Conservation (phyloP, 2,888 invertebrate genomes). For the Macrosiphum euphorbiae region DNA sequence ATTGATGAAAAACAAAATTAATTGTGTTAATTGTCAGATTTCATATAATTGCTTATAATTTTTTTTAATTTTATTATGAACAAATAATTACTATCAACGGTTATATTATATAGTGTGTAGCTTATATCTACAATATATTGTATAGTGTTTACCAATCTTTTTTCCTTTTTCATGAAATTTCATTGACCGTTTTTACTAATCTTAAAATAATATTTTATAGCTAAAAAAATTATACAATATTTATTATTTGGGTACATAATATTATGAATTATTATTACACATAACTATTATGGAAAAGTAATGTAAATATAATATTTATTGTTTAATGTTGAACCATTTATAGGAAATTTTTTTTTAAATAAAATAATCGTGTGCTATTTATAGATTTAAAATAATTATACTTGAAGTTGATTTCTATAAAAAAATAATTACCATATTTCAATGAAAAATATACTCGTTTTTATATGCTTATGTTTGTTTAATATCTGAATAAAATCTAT, state of each 20-base stretch:
- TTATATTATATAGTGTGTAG: slow-evolving; percentile 46
- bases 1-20: slow-evolving; percentile 51
- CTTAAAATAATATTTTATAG: slow-evolving; percentile 11
- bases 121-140: slow-evolving; percentile 50
- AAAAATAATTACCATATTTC: background rate
- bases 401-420: background rate
- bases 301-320: slow-evolving; percentile 56
- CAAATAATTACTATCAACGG: slow-evolving; percentile 46
- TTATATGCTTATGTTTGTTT: background rate
- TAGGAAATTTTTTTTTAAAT: background rate
- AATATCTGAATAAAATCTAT: background rate
- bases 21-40: slow-evolving; percentile 33
- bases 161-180: slow-evolving; percentile 26
- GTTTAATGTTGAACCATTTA: background rate
- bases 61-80: slow-evolving; percentile 50
- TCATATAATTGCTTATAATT: slow-evolving; percentile 44
- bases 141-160: slow-evolving; percentile 31
- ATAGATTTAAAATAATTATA: slow-evolving; percentile 32
- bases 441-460: slow-evolving; percentile 11
- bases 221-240: slow-evolving; percentile 6
- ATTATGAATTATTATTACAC: background rate
- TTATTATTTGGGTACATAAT: slow-evolving; percentile 10
- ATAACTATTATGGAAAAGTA: slow-evolving; percentile 6
- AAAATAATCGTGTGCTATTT: slow-evolving; percentile 22
- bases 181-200: background rate